Percentiles rank a stretch among this genome's conserved stretches.
Evolutionary conservation across 2,113 vertebrate species (phyloP).

Genomic region (Vidua macroura): DNA sequence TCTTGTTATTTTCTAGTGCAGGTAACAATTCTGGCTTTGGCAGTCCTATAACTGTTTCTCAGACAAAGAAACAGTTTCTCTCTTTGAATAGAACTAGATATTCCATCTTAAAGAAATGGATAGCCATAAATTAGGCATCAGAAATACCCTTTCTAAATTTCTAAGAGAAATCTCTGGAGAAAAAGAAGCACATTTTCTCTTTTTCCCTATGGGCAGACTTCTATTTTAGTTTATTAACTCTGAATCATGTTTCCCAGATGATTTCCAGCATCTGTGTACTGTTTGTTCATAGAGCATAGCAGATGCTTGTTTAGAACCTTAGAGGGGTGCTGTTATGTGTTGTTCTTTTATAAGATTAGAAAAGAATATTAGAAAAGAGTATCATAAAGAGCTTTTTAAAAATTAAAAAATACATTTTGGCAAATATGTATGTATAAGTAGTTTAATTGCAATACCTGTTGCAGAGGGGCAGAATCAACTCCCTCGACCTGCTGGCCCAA

Average conservation of each 20-base stretch:
- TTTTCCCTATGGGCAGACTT: not conserved
- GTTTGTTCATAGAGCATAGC: not conserved
- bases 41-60: not conserved
- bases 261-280: not conserved
- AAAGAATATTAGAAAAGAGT: not conserved
- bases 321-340: not conserved
- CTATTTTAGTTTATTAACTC: not conserved
- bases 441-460: not conserved
- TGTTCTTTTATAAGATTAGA: not conserved
- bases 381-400: not conserved
- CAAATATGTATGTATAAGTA: not conserved
- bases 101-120: not conserved
- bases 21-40: not conserved
- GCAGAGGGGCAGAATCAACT: not conserved
- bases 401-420: not conserved
- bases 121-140: not conserved
- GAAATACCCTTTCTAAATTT: not conserved
- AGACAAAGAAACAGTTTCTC: not conserved
- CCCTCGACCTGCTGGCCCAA: not conserved
- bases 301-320: not conserved
- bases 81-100: not conserved
- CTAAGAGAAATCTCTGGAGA: not conserved
- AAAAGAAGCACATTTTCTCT: not conserved
- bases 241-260: slow-evolving; percentile 3
- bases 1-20: not conserved